Evolutionary conservation across 2,888 invertebrate genomes (phyloP), one percentile per base, ranked within the genome.

Genomic region (Luperina testacea): DNA sequence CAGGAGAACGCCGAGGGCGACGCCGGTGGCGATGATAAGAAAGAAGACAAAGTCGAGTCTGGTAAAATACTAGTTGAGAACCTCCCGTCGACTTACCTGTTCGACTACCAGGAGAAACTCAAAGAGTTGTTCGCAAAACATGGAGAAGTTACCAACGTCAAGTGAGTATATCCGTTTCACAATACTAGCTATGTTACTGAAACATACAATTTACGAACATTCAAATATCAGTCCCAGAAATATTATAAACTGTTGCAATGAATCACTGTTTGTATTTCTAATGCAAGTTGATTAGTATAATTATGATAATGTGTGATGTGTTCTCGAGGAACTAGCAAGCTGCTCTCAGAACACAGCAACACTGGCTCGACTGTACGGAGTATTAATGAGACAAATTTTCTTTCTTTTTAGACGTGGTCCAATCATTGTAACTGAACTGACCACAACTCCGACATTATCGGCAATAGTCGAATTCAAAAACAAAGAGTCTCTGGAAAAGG

Each of bases 331-430:
- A 86, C 84, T 92, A 77, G 95, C 92, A 82, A 94, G 90, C 87
- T 83, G 93, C 94, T 92, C 93, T 92, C 92, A 84, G 93, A 92
- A 92, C 91, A 82, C 87, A 87, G 64, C 42, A 82, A 87, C 91
- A 92, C 90, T 87, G 88, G 87, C 87, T 88, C 84, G 67, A 87
- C 88, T 84, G 90, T 92, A 92, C 93, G 94, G 94, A 95, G 94
- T 94, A 96, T 96, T 97, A 97, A 97, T 92, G 90, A 94, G 93
- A 94, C 94, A 94, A 92, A 94, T 95, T 96, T 96, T 96, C 94
- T 96, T 96, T 96, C 94, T 96, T 97, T 97, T 95, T 97, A 97
- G 97, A 97, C 97, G 97, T 97, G 97, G 97, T 96, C 97, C 97
- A 95, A 96, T 97, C 96, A 96, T 97, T 95, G 97, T 97, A 92